phyloP scores from a whole-genome alignment of 2,797 vertebrate species.

The Eulemur coronatus region DNA sequence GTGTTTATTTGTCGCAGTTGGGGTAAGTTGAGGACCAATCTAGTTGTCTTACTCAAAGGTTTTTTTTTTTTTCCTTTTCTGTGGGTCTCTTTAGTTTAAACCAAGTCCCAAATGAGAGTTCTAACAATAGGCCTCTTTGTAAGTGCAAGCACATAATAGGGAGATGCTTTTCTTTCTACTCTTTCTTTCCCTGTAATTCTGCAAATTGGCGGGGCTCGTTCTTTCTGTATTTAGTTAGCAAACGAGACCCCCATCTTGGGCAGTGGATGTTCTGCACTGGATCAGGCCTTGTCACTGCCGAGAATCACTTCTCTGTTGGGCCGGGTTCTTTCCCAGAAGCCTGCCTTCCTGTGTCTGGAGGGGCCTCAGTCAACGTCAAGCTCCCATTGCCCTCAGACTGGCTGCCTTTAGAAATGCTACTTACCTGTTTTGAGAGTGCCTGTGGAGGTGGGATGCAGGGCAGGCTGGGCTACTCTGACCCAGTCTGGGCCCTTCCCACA shows the following conservation, averaged over 20 bases:
- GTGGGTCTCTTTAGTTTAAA: not conserved
- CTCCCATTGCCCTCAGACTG: not conserved
- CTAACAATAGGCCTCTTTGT: slow-evolving; percentile 70
- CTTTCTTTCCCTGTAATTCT: slow-evolving; percentile 49
- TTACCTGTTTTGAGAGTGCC: not conserved
- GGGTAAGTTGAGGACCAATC: not conserved
- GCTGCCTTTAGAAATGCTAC: not conserved
- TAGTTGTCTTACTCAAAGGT: not conserved
- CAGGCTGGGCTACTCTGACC: not conserved
- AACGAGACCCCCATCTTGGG: not conserved
- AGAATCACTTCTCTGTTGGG: not conserved
- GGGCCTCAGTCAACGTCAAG: not conserved
- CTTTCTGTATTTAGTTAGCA: not conserved
- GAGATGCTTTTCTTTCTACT: not conserved
- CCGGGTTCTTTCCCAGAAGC: not conserved
- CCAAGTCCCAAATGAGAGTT: slow-evolving; percentile 41
- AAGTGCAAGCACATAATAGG: not conserved
- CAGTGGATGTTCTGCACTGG: not conserved
- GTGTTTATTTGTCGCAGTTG: not conserved
- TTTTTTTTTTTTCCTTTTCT: slow-evolving; percentile 7
- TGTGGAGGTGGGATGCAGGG: not conserved
- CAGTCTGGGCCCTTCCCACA: not conserved
- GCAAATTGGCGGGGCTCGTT: not conserved
- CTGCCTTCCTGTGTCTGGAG: not conserved
- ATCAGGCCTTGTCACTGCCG: slow-evolving; percentile 26